phyloP scores from a whole-genome alignment of 2,113 vertebrate species.

The Lepus timidus region DNA sequence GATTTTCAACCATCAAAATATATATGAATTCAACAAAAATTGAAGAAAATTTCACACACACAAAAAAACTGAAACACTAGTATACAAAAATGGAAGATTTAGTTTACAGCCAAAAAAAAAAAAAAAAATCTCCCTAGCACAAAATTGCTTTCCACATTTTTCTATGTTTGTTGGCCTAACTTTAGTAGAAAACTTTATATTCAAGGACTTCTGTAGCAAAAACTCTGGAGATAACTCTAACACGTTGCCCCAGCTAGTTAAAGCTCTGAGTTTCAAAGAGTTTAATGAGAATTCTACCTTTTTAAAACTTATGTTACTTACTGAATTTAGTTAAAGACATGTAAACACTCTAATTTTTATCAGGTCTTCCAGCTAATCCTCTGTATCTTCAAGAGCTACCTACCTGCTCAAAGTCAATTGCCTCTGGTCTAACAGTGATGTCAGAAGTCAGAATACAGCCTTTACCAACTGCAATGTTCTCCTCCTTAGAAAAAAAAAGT shows the following conservation, averaged over 20 bases:
- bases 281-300: neutral
- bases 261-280: neutral
- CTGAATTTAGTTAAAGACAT: neutral
- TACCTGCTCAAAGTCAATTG: neutral
- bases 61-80: neutral
- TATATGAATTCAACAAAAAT: neutral
- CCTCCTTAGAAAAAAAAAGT: neutral
- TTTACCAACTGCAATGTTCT: neutral
- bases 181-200: neutral
- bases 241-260: neutral
- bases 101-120: neutral
- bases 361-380: neutral
- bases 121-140: neutral
- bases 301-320: neutral
- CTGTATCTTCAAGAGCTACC: neutral
- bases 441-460: neutral
- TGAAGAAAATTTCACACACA: neutral
- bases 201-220: neutral
- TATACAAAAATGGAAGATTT: neutral
- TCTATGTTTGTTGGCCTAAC: neutral
- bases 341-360: slow-evolving; percentile 32
- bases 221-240: neutral
- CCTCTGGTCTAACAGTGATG: neutral
- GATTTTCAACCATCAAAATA: neutral
- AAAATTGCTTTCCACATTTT: neutral